Conservation (phyloP, 1,140 invertebrate genomes). For the Drosophila equinoxialis region DNA sequence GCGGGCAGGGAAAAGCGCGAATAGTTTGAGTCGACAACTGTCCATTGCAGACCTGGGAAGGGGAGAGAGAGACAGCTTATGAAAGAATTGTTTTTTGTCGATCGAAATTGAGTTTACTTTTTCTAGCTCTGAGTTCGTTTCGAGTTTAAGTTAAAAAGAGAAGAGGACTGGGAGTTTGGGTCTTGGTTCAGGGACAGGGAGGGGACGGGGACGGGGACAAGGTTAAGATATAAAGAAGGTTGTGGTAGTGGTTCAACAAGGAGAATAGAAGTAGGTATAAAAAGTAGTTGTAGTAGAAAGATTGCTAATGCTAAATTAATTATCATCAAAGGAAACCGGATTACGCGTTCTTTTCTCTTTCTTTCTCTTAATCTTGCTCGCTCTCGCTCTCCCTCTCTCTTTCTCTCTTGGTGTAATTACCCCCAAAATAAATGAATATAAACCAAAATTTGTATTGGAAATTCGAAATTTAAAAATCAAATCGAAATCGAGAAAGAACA, state of each 20-base stretch:
- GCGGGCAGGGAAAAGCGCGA: slow-evolving; percentile 86
- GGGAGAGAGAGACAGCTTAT: slow-evolving; percentile 82
- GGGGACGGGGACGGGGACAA: slow-evolving; percentile 2
- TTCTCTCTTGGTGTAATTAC: slow-evolving; percentile 17
- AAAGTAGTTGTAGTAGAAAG: slow-evolving; percentile 67
- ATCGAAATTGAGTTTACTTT: slow-evolving; percentile 57
- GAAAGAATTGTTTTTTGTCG: slow-evolving; percentile 67
- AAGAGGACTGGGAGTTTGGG: slow-evolving; percentile 8
- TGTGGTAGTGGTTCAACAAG: slow-evolving; percentile 42
- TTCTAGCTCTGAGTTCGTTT: slow-evolving; percentile 43
- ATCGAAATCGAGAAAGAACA: slow-evolving; percentile 55
- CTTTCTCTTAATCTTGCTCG: slow-evolving; percentile 19
- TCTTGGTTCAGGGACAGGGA: background rate
- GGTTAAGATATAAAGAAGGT: slow-evolving; percentile 9
- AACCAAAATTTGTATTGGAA: slow-evolving; percentile 9
- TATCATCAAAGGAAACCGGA: slow-evolving; percentile 52
- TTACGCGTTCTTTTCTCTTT: slow-evolving; percentile 22
- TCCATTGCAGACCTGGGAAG: slow-evolving; percentile 88
- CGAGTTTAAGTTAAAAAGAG: slow-evolving; percentile 5
- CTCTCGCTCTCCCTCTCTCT: slow-evolving; percentile 29
- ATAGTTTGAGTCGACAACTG: slow-evolving; percentile 88
- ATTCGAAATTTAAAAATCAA: slow-evolving; percentile 36
- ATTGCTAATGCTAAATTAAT: slow-evolving; percentile 76
- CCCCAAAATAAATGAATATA: slow-evolving; percentile 32
- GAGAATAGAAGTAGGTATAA: slow-evolving; percentile 55